Percentiles rank a stretch among this genome's conserved stretches.
Conservation (phyloP, 2,797 vertebrate species). For the Vireo griseus region DNA sequence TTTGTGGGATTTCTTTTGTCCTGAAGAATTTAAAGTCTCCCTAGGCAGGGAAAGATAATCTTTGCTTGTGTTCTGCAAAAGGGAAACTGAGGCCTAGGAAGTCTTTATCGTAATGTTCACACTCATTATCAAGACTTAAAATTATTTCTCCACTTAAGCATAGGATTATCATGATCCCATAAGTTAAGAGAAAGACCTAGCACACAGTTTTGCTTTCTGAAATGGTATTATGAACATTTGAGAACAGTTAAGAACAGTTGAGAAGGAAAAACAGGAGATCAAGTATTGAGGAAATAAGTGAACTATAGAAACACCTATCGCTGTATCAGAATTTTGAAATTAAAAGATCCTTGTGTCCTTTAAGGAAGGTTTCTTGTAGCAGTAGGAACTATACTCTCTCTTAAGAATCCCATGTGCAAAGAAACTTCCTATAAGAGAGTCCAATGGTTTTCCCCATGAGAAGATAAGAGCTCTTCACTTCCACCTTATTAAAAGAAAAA, state of each 20-base stretch:
- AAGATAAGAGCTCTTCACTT: neutral
- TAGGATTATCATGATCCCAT: neutral
- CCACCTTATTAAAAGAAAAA: neutral
- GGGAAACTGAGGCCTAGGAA: neutral
- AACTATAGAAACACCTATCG: neutral
- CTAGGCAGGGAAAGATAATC: neutral
- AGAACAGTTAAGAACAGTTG: neutral
- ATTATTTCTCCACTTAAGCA: neutral
- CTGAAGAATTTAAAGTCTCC: neutral
- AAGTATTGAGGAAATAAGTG: neutral
- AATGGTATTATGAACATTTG: neutral
- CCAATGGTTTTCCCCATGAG: neutral
- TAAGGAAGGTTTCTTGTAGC: neutral
- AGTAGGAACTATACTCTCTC: neutral
- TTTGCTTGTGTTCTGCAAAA: neutral
- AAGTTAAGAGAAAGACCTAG: neutral
- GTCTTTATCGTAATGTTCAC: rapidly evolving
- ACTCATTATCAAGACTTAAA: neutral
- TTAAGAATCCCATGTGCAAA: neutral
- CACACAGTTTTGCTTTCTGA: neutral
- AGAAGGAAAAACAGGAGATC: neutral
- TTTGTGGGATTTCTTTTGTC: neutral
- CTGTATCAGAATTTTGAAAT: neutral
- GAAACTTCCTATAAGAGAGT: neutral
- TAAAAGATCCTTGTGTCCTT: neutral